Evolutionary conservation across 2,797 vertebrate species (phyloP).

Genomic region (Sandelia bainsii): DNA sequence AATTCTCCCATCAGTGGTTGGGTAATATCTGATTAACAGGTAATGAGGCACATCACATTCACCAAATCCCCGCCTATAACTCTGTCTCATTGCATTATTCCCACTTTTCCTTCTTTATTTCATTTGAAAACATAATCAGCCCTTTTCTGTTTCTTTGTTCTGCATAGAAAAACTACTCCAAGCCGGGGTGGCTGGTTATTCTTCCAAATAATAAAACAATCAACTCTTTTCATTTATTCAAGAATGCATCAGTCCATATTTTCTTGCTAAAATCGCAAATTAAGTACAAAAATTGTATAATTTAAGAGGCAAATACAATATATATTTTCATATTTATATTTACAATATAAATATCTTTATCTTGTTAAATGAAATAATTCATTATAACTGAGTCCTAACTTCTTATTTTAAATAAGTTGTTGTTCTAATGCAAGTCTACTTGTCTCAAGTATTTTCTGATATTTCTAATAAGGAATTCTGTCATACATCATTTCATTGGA

Average conservation of each 20-base stretch:
- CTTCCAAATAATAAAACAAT: neutral
- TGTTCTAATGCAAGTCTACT: too few species aligned
- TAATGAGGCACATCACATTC: slow-evolving; percentile 76
- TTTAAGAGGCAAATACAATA: neutral
- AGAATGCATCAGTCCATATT: neutral
- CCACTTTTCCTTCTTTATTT: neutral
- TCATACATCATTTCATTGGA: too few species aligned
- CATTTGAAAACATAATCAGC: neutral
- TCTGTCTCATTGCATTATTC: slow-evolving; percentile 19
- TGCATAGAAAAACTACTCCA: neutral
- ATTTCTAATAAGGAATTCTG: too few species aligned
- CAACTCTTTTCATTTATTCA: neutral
- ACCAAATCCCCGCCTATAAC: slow-evolving; percentile 19
- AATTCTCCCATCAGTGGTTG: slow-evolving; percentile 71
- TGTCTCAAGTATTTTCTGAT: too few species aligned
- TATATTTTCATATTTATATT: too few species aligned
- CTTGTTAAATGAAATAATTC: too few species aligned
- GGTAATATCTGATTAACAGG: slow-evolving; percentile 74
- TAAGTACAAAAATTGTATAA: neutral
- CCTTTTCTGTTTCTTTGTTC: neutral
- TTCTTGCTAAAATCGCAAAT: neutral
- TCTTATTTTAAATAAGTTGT: too few species aligned
- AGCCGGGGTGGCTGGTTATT: neutral
- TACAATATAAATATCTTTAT: too few species aligned
- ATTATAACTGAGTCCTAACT: too few species aligned